These are phyloP conservation scores for Tanypteryx hageni DNA, from an alignment of 2,888 invertebrate species.

Conservation along the genomic window DNA sequence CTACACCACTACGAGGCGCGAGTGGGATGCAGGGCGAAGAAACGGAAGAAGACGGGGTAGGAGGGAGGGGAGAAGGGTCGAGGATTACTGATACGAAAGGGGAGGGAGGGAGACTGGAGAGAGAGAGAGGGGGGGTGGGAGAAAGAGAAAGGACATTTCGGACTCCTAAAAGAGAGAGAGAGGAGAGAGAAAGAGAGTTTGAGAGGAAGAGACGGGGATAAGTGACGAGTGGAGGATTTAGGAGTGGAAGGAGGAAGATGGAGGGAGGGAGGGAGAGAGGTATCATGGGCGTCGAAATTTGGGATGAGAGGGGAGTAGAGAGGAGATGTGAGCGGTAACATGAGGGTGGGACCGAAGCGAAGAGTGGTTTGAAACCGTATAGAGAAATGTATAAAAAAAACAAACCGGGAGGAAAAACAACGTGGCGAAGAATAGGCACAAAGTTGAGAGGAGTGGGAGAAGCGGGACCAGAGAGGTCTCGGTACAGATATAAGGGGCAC, in stretches of 20 bases:
- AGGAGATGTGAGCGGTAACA: conserved; percentile 31
- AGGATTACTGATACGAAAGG: background rate
- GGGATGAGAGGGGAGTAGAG: background rate
- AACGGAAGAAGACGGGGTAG: background rate
- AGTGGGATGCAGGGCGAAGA: conserved; percentile 44
- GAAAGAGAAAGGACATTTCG: conserved; percentile 1
- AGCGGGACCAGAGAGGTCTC: no score
- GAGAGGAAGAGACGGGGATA: conserved; percentile 21
- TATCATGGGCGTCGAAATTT: background rate
- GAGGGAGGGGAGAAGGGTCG: background rate
- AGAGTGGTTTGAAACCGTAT: background rate
- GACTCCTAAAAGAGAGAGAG: conserved; percentile 19
- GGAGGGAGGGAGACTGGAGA: background rate
- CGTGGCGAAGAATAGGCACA: background rate
- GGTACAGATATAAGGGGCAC: no score
- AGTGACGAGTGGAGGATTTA: conserved; percentile 2
- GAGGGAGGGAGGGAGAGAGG: background rate
- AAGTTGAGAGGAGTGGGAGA: no score
- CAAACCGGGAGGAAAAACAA: conserved; percentile 7
- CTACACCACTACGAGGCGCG: conserved; percentile 59
- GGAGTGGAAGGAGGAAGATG: background rate
- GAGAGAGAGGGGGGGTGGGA: background rate
- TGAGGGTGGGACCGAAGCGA: background rate
- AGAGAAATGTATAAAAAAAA: conserved; percentile 18
- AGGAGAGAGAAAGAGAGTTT: background rate